Evolutionary conservation across 1,140 invertebrate genomes (phyloP), one percentile per base, ranked within the genome.

Genomic region (Heliconius hermathena): DNA sequence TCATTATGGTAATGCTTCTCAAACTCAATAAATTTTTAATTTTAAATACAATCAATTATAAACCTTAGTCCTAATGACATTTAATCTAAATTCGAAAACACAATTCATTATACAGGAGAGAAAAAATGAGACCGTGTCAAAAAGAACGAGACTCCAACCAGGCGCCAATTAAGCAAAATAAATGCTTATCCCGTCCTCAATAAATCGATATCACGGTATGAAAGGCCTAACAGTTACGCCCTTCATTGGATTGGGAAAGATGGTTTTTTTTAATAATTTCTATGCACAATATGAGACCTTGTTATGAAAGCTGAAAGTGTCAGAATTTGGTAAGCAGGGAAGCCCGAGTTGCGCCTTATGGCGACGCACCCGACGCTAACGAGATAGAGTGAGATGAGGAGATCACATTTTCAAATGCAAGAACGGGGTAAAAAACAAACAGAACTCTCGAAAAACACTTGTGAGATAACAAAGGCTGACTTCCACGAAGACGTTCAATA

Each of bases 401-500:
- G 80, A 91, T 85, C 75, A 70, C 80, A 81, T 80, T 82, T 72
- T 74, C 52, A 77, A 76, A 74, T 79, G 90, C 57, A 81, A 77
- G 88, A 92, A 85, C 71, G 85, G 87, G 87, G 82, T 83, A 83
- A 84, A 88, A 87, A 88, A 92, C 87, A 90, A 92, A 91, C 88
- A 92, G 87, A 93, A 87, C 89, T 91, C 90, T 94, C 87, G 89
- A 94, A 94, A 94, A 94, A 94, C 93, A 94, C 93, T 94, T 94
- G 91, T 93, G 91, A 91, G 91, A 93, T 94, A 94, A 94, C 93
- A 94, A 94, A 94, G 91, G 90, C 87, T 89, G 84, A 88, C 87
- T 94, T 94, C 93, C 91, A 93, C 89, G 93, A 94, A 94, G 88
- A 94, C 90, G 91, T 92, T 86, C 91, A 92, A 94, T 94, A 94